Base-by-base conservation (phyloP, 2,888 invertebrate genomes). In the Drosophila multiciliata region DNA sequence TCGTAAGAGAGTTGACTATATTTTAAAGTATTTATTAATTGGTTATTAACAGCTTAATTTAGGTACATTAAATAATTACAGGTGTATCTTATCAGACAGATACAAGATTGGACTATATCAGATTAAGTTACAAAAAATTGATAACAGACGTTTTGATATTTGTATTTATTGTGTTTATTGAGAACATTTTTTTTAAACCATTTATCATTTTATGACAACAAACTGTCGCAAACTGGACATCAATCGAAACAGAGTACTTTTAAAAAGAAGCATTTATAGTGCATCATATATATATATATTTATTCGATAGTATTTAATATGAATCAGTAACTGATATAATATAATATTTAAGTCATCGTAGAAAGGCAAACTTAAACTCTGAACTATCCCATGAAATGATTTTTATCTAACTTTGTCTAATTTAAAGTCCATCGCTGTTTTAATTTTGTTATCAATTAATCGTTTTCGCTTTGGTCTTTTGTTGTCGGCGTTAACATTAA, bases 401-500 rank as follows among this genome's bases (percentile, higher is more conserved):
- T 49, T 66, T 57, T 26, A 7, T 50, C 54, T 49, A n/a, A 35
- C 9, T 26, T 33, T 9, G 35, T 54, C 29, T 45, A 64, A 29
- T 48, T 57, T 12, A 36, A 55, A 50, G 29, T 49, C 35, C n/a
- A 73, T 62, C 48, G 45, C 33, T 57, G 26, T 33, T 54, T 26
- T 12, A 15, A 20, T 62, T 74, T 48, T 50, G 60, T 82, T 82
- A 76, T 71, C 80, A 72, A 33, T 17, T 17, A 17, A 17, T 3
- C 17, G 38, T 35, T 50, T 71, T 32, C 9, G 35, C 20, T 66
- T 49, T 45, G 61, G 23, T 38, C 26, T 61, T 67, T 69, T 69
- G 62, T 74, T 74, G 72, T 78, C 71, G 64, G 53, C 38, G 17
- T 50, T 59, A 54, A 59, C 64, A 76, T 68, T 74, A 66, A 70